Conservation (phyloP, 2,888 invertebrate genomes). For the Notocelia uddmanniana region DNA sequence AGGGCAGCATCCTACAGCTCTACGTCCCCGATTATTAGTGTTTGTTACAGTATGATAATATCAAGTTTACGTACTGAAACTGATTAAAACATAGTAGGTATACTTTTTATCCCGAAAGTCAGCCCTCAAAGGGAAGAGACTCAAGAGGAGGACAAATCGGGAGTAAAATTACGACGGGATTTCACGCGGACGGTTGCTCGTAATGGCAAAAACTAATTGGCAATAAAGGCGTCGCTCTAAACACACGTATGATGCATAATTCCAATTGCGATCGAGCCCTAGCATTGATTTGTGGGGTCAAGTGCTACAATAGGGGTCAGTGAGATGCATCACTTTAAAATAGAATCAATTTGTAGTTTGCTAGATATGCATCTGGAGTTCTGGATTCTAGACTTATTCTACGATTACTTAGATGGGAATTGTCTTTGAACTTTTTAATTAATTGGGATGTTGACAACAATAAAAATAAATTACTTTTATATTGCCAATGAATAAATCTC, state of each 20-base stretch:
- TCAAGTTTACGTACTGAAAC: not conserved
- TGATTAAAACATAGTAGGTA: not conserved
- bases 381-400: not conserved
- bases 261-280: constrained; percentile 23
- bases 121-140: not conserved
- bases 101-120: not conserved
- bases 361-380: not conserved
- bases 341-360: not conserved
- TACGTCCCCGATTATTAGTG: not conserved
- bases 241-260: not conserved
- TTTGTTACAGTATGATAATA: not conserved
- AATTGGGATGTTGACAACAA: too few relatives aligned
- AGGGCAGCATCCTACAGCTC: not conserved
- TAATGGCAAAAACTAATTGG: not conserved
- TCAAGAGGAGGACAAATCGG: too few relatives aligned
- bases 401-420: not conserved
- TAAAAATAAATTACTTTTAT: too few relatives aligned
- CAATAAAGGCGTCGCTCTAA: not conserved
- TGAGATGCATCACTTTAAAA: not conserved
- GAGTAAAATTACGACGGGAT: too few relatives aligned
- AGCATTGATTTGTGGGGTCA: constrained; percentile 30
- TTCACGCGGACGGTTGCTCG: too few relatives aligned
- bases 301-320: constrained; percentile 19
- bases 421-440: not conserved
- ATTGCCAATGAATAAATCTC: too few relatives aligned